Percentiles rank a stretch among this genome's conserved stretches.
Conservation (phyloP, 2,797 vertebrate genomes). For the Scolopax rusticola region DNA sequence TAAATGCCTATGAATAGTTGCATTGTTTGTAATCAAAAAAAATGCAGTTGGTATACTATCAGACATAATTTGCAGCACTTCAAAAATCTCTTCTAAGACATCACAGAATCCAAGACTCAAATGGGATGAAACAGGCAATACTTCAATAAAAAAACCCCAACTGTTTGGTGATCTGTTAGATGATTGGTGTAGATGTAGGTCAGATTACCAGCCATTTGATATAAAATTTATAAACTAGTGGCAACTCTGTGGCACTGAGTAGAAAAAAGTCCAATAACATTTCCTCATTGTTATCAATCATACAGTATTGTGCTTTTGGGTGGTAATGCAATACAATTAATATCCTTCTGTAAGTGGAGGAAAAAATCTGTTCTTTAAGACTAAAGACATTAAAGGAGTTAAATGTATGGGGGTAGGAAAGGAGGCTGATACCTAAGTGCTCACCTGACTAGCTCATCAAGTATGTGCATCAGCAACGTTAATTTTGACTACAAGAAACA, state of each 20-base stretch:
- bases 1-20: background rate
- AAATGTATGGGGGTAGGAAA: background rate
- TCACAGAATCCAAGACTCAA: background rate
- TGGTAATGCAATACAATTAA: background rate
- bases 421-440: background rate
- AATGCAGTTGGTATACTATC: background rate
- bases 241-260: background rate
- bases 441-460: background rate
- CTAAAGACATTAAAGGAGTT: background rate
- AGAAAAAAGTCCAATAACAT: background rate
- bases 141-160: background rate
- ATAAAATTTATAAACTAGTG: background rate
- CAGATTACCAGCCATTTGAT: background rate
- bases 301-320: background rate
- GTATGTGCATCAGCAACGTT: fast-evolving
- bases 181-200: background rate
- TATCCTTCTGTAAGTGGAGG: background rate
- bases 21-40: background rate
- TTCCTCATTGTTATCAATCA: background rate
- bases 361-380: background rate
- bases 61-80: background rate
- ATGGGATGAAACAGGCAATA: background rate
- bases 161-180: background rate
- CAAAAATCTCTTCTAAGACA: background rate
- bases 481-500: background rate